A percentile compares a stretch with the other conserved stretches of the same genome.
phyloP scores from a whole-genome alignment of 30 jellyfish, hydroid and myxozoan genomes.

The Hydractinia echinata region DNA sequence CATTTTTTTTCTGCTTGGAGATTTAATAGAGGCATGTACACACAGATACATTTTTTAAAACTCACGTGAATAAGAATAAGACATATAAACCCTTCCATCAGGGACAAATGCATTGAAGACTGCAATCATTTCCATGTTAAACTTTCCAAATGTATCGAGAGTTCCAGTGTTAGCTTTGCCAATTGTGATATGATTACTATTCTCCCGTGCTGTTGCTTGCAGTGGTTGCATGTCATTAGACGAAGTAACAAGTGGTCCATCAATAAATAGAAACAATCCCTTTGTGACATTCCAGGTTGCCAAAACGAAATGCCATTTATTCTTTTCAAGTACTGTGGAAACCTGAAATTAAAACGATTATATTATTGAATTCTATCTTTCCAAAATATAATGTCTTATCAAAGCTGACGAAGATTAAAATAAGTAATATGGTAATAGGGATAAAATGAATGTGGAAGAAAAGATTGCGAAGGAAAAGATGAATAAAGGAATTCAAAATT shows the following conservation, averaged over 20 bases:
- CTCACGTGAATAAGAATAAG: slow-evolving; percentile 73
- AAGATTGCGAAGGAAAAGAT: no score
- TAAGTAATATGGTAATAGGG: no score
- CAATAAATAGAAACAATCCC: slow-evolving; percentile 60
- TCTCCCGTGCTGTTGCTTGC: slow-evolving; percentile 23
- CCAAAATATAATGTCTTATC: no score
- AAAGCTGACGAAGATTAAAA: no score
- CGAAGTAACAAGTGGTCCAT: slow-evolving; percentile 62
- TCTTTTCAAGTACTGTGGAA: slow-evolving; percentile 26
- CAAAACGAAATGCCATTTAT: slow-evolving; percentile 69
- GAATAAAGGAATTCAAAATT: no score
- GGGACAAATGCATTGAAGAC: slow-evolving; percentile 70
- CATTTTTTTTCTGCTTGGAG: no score
- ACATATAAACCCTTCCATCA: slow-evolving; percentile 58
- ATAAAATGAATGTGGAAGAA: no score
- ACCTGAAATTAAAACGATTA: slow-evolving; percentile 34
- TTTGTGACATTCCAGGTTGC: slow-evolving; percentile 64
- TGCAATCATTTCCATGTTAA: slow-evolving; percentile 75
- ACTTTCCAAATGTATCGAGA: slow-evolving; percentile 41
- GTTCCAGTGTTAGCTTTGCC: slow-evolving; percentile 60
- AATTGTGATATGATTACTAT: slow-evolving; percentile 45
- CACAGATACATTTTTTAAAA: background rate
- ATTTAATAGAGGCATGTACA: background rate
- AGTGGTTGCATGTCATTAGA: background rate
- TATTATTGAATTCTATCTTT: background rate